These are phyloP conservation scores for Phoronis australis DNA, from an alignment of 2,888 invertebrate species.

Conservation along the genomic window DNA sequence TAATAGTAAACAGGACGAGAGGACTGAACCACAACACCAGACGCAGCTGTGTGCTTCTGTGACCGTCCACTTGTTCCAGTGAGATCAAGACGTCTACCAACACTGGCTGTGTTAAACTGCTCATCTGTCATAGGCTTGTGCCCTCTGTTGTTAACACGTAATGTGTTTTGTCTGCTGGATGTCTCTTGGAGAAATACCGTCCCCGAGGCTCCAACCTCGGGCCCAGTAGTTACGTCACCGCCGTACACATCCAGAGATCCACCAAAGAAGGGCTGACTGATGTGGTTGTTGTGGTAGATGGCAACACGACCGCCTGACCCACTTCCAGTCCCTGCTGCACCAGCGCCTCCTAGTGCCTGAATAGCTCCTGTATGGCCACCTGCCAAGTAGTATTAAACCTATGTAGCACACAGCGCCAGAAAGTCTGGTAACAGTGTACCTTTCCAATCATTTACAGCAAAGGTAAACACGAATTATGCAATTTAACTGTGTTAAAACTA, in stretches of 20 bases:
- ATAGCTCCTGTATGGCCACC: conserved; percentile 36
- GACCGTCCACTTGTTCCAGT: neutral
- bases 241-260: conserved; percentile 25
- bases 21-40: conserved; percentile 5
- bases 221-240: conserved; percentile 15
- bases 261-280: conserved; percentile 23
- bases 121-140: conserved; percentile 18
- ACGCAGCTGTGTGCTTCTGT: neutral
- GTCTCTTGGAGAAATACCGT: conserved; percentile 23
- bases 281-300: conserved; percentile 26
- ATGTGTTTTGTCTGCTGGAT: conserved; percentile 12
- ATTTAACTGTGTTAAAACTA: no score
- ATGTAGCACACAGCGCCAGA: no score
- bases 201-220: conserved; percentile 33
- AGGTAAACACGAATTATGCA: no score
- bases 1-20: conserved; percentile 15
- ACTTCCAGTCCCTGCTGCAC: conserved; percentile 22
- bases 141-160: conserved; percentile 27
- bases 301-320: conserved; percentile 34
- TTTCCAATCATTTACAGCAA: no score
- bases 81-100: conserved; percentile 20
- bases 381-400: no score
- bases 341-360: conserved; percentile 27
- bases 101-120: conserved; percentile 16
- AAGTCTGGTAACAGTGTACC: no score